These are phyloP conservation scores for Episyrphus balteatus DNA, from an alignment of 1,140 invertebrate genomes.

Conservation along the genomic window DNA sequence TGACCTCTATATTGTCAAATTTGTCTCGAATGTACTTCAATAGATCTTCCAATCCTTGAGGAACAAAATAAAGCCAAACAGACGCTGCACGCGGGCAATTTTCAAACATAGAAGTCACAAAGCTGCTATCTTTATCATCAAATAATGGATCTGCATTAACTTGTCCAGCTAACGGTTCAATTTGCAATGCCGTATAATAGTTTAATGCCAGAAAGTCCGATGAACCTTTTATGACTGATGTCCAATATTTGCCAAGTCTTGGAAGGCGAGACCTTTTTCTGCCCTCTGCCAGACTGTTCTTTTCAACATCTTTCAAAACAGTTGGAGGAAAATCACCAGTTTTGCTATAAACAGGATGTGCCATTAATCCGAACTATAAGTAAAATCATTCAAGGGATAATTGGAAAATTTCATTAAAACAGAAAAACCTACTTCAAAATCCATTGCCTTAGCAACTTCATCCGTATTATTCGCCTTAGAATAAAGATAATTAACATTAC, in stretches of 20 bases:
- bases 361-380: conserved; percentile 50
- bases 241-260: conserved; percentile 37
- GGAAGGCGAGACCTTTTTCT: conserved; percentile 42
- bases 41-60: conserved; percentile 41
- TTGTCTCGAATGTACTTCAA: conserved; percentile 45
- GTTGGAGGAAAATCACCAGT: conserved; percentile 50
- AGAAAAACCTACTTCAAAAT: conserved; percentile 39
- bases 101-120: conserved; percentile 22
- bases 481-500: conserved; percentile 41
- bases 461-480: conserved; percentile 28
- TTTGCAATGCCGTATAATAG: conserved; percentile 43
- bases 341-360: conserved; percentile 48
- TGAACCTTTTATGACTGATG: conserved; percentile 38
- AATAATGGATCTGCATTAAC: conserved; percentile 21
- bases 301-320: conserved; percentile 43
- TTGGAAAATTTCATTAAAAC: too few relatives aligned
- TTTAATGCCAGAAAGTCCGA: conserved; percentile 47
- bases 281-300: conserved; percentile 43
- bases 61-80: conserved; percentile 30
- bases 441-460: conserved; percentile 40
- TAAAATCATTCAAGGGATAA: too few relatives aligned
- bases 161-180: conserved; percentile 15
- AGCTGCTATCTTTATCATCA: conserved; percentile 32
- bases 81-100: conserved; percentile 39
- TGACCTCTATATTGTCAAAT: conserved; percentile 48